Base-by-base conservation (phyloP, 2,888 invertebrate species). In the Nephrocerus scutellatus region DNA sequence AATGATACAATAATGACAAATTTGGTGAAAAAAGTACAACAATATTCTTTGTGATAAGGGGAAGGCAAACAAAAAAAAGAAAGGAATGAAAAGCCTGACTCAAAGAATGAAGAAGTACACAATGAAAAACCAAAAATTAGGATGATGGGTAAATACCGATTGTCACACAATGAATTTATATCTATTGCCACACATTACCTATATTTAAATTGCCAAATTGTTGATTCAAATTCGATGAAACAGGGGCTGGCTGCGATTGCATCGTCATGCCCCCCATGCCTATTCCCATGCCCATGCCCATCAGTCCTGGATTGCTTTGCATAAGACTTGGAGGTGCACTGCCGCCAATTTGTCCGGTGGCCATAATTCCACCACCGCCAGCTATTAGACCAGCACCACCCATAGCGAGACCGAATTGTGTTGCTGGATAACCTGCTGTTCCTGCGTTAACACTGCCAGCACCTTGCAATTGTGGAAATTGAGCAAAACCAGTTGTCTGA, bases 111-210 rank as follows among this genome's bases (percentile, higher is more conserved):
- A n/a, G n/a, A n/a, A n/a, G n/a, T n/a, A n/a, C n/a, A n/a, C n/a
- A n/a, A n/a, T n/a, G n/a, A n/a, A n/a, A n/a, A n/a, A n/a, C n/a
- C n/a, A n/a, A n/a, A n/a, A n/a, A n/a, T n/a, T n/a, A n/a, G n/a
- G n/a, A n/a, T n/a, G n/a, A n/a, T n/a, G n/a, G n/a, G n/a, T n/a
- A n/a, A n/a, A n/a, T n/a, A n/a, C n/a, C n/a, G n/a, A n/a, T n/a
- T n/a, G n/a, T n/a, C n/a, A n/a, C n/a, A n/a, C n/a, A n/a, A n/a
- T n/a, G n/a, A n/a, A n/a, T n/a, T n/a, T n/a, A n/a, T n/a, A n/a
- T 54, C 62, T 66, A 68, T 63, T 68, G 68, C 68, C 68, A 68
- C 51, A 68, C 68, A 56, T 68, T 68, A 30, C 68, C 68, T 44
- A 68, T 62, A 55, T 68, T 68, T 40, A 68, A 55, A 52, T 67